A percentile compares a stretch with the other conserved stretches of the same genome.
phyloP scores from a whole-genome alignment of 1,140 invertebrate genomes.

The Hetaerina americana region DNA sequence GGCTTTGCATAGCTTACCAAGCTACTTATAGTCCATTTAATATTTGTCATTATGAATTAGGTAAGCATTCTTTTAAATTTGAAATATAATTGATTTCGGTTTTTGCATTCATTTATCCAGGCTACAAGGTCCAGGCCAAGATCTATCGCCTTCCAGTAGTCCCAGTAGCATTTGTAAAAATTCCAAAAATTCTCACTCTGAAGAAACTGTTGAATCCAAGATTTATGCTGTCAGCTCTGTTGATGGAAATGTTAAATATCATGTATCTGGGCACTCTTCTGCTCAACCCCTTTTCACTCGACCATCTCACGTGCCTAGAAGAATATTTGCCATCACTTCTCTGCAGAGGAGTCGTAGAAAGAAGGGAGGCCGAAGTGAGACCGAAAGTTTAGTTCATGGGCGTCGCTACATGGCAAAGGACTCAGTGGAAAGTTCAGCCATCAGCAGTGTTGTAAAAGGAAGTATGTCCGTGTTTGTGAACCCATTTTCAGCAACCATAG shows the following conservation, averaged over 20 bases:
- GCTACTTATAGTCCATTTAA: no score
- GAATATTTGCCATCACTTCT: slow-evolving; percentile 35
- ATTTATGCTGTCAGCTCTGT: slow-evolving; percentile 78
- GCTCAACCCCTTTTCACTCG: not conserved
- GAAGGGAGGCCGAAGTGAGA: not conserved
- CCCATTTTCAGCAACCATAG: slow-evolving; percentile 29
- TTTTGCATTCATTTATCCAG: not conserved
- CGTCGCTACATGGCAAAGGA: not conserved
- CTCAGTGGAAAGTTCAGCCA: slow-evolving; percentile 16
- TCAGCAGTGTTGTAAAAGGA: slow-evolving; percentile 17
- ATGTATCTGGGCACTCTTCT: slow-evolving; percentile 38
- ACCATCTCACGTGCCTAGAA: not conserved
- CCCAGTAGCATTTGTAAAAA: not conserved
- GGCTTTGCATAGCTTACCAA: no score
- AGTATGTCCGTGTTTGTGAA: slow-evolving; percentile 40
- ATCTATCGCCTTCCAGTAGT: not conserved
- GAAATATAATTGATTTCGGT: not conserved
- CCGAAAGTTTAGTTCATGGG: not conserved
- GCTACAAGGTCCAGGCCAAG: not conserved
- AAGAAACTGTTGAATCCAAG: slow-evolving; percentile 32
- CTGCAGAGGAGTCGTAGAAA: slow-evolving; percentile 13
- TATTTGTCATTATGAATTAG: no score
- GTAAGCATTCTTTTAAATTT: not conserved
- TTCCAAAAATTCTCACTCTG: not conserved
- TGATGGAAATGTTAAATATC: slow-evolving; percentile 75